Base-by-base conservation (phyloP, 2,888 invertebrate species). In the Hemaris fuciformis region DNA sequence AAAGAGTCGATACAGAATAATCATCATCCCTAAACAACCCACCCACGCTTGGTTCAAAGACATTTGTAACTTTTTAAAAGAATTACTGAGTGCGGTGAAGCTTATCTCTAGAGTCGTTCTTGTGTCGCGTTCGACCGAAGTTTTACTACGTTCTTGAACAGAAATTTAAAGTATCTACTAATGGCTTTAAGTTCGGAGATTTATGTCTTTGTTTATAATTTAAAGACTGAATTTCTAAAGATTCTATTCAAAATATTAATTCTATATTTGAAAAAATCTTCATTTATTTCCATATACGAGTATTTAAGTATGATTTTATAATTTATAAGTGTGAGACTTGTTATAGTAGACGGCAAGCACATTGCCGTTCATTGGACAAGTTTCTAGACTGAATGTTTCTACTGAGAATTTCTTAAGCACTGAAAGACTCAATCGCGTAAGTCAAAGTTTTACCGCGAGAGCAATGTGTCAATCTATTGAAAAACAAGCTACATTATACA, bases 21-120 rank as follows among this genome's bases (percentile, higher is more conserved):
- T 6, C 13, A 13, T 13, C 34, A 13, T 34, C 13, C 6, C 13
- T 34, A 80, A 79, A 74, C 75, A 73, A 70, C 62, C 70, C 67
- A 63, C 70, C 74, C 67, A 72, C 77, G 74, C 71, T 62, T n/a
- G n/a, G 42, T 68, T 66, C 68, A 71, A 70, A 74, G 76, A 76
- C 73, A 76, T 80, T 73, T 70, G 69, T 67, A 79, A 83, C 71
- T 80, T 83, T 66, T 73, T 76, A 75, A 79, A 81, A 76, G 75
- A 76, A 80, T 76, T 74, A 73, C 66, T 59, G 62, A 38, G 56
- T 64, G 69, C 61, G 65, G 65, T 66, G 66, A 57, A 68, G 71
- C 62, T 72, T 66, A 76, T 75, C 70, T 74, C 65, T 65, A 46
- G 62, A 62, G 62, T 57, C 68, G 61, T 62, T 68, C 42, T 62